Percentiles rank a stretch among this genome's conserved stretches.
These are phyloP conservation scores for Muscidifurax raptorellus DNA, from an alignment of 1,140 invertebrate genomes.

Conservation along the genomic window DNA sequence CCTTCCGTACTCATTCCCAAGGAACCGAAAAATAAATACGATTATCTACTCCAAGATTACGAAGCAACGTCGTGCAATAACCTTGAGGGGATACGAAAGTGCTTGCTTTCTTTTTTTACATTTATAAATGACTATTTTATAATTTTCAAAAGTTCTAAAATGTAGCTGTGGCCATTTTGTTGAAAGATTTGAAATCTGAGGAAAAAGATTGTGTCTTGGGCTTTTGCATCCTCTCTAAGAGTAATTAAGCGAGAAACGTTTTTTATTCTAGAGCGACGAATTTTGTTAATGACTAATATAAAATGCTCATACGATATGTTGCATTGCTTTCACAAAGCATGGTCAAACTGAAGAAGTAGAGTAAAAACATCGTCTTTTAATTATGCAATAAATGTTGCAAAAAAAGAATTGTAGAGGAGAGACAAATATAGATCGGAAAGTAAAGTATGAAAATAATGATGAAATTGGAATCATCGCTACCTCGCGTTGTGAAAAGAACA, in stretches of 20 bases:
- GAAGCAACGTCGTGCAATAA: background rate
- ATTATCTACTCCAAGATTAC: background rate
- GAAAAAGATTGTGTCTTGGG: background rate
- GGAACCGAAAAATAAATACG: background rate
- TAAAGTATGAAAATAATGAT: background rate
- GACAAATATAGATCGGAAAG: background rate
- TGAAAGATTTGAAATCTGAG: background rate
- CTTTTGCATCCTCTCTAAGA: background rate
- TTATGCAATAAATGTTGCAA: background rate
- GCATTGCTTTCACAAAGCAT: background rate
- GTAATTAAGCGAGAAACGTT: background rate
- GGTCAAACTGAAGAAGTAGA: background rate
- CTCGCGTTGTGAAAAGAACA: constrained; percentile 29
- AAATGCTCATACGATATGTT: background rate
- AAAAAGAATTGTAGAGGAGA: background rate
- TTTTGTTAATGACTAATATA: background rate
- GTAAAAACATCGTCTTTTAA: background rate
- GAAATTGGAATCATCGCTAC: constrained; percentile 25
- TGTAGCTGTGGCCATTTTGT: background rate
- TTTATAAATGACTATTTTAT: background rate
- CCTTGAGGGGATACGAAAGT: background rate
- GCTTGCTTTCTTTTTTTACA: constrained; percentile 23
- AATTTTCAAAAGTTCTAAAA: background rate
- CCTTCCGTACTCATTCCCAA: constrained; percentile 2
- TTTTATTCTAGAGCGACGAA: background rate